phyloP scores from a whole-genome alignment of 2,888 invertebrate species.

The Acanthosoma haemorrhoidale region DNA sequence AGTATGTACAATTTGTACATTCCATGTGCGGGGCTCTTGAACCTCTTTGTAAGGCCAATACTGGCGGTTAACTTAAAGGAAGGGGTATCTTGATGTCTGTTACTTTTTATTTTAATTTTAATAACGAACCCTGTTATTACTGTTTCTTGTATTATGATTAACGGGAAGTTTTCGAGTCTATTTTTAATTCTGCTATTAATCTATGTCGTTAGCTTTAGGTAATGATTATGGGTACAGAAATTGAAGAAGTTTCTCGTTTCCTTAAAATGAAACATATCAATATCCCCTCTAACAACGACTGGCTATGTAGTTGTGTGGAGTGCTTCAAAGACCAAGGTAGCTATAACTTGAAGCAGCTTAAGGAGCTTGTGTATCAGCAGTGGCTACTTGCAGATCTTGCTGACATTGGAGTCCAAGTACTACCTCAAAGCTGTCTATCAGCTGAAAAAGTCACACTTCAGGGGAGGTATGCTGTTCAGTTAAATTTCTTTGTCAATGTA shows the following conservation, averaged over 20 bases:
- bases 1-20: no score
- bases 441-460: slow-evolving; percentile 34
- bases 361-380: slow-evolving; percentile 41
- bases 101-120: background rate
- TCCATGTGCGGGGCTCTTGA: no score
- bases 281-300: slow-evolving; percentile 33
- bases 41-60: background rate
- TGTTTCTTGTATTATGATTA: no score
- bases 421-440: slow-evolving; percentile 37
- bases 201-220: background rate
- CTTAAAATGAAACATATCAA: slow-evolving; percentile 28
- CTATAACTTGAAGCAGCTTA: slow-evolving; percentile 15
- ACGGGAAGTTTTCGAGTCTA: no score
- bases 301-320: slow-evolving; percentile 33
- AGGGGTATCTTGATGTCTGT: background rate
- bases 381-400: slow-evolving; percentile 42
- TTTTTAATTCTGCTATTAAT: background rate
- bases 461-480: slow-evolving; percentile 40
- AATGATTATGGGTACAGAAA: slow-evolving; percentile 3
- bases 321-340: slow-evolving; percentile 25
- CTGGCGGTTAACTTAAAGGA: background rate
- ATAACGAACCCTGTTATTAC: background rate
- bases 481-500: slow-evolving; percentile 40
- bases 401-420: slow-evolving; percentile 39
- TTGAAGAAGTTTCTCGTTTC: slow-evolving; percentile 20